Conservation (phyloP, 2,113 vertebrate genomes). For the Clinocottus analis region DNA sequence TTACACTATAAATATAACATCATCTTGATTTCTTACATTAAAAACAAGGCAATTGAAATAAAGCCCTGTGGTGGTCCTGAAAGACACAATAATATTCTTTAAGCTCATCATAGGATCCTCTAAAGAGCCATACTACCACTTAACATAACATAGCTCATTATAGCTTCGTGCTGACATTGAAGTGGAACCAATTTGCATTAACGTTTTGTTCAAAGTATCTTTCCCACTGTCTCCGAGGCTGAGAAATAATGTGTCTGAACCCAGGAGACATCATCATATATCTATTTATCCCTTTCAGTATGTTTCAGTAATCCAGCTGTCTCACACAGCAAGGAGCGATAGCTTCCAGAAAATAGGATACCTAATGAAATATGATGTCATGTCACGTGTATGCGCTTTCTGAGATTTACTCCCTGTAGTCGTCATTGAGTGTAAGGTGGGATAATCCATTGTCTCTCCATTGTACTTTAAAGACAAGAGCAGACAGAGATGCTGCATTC, state of each 20-base stretch:
- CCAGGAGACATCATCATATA: slow-evolving; percentile 27
- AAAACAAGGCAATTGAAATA: slow-evolving; percentile 4
- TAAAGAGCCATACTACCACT: slow-evolving; percentile 41
- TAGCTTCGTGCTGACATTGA: slow-evolving; percentile 33
- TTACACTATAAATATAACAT: not conserved
- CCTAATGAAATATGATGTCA: slow-evolving; percentile 49
- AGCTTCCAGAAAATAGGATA: slow-evolving; percentile 38
- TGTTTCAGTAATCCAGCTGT: slow-evolving; percentile 55
- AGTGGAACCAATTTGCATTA: slow-evolving; percentile 52
- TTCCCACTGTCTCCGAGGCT: slow-evolving; percentile 1
- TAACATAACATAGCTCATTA: slow-evolving; percentile 41
- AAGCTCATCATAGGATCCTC: slow-evolving; percentile 25
- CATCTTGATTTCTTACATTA: not conserved
- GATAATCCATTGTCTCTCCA: slow-evolving; percentile 53
- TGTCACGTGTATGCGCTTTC: slow-evolving; percentile 24
- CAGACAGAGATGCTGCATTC: slow-evolving; percentile 20
- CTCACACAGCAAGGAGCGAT: slow-evolving; percentile 20
- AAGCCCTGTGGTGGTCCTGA: not conserved
- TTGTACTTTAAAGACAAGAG: slow-evolving; percentile 44
- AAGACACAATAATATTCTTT: slow-evolving; percentile 26
- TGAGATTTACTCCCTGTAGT: slow-evolving; percentile 33
- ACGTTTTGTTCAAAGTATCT: slow-evolving; percentile 23
- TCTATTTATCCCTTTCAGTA: slow-evolving; percentile 43
- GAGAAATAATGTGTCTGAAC: slow-evolving; percentile 32
- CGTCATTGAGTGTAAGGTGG: slow-evolving; percentile 24